Evolutionary conservation across 2,797 vertebrate species (phyloP), one percentile per base, ranked within the genome.

Genomic region (Smutsia gigantea): DNA sequence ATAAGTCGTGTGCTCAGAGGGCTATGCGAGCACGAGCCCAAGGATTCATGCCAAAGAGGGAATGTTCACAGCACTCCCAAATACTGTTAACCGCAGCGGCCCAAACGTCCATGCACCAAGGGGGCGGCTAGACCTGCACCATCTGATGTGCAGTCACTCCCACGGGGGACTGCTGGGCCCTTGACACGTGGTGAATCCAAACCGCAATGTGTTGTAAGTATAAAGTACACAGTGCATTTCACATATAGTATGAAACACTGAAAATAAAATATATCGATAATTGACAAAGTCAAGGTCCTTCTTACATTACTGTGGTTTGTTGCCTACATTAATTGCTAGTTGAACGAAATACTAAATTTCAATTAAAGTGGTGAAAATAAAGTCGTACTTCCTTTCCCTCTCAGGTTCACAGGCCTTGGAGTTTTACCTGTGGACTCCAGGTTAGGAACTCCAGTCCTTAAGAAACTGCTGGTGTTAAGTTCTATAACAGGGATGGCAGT

Each of bases 351-450:
- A 57, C 78, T 77, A 77, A 75, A 84, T 84, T 71, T 85, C 63
- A 93, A 34, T 71, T 91, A 74, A 89, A 86, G 4, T 55, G 90
- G 34, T 85, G 59, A 93, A 95, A 87, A 87, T 59, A 90, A 57
- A 78, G 49, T 59, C 75, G 64, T 68, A 59, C 55, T 81, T 68
- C 69, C 69, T 96, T 93, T 87, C 34, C 88, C 34, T 57, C 51
- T 79, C 37, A 79, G 57, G 31, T 74, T 64, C 34, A 83, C 37
- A 93, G 37, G 79, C 2, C 27, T 37, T 11, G 72, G 27, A 85
- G 34, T 90, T 77, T 87, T 75, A 84, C 25, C 9, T 49, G 39
- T 18, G 49, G 49, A 81, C 59, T 8, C 19, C 37, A 69, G 42
- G 55, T 92, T 90, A 72, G 85, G 49, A 93, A 39, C 34, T 74